These are phyloP conservation scores for Tridacna gigas DNA, from an alignment of 2,888 invertebrate species.

Conservation along the genomic window DNA sequence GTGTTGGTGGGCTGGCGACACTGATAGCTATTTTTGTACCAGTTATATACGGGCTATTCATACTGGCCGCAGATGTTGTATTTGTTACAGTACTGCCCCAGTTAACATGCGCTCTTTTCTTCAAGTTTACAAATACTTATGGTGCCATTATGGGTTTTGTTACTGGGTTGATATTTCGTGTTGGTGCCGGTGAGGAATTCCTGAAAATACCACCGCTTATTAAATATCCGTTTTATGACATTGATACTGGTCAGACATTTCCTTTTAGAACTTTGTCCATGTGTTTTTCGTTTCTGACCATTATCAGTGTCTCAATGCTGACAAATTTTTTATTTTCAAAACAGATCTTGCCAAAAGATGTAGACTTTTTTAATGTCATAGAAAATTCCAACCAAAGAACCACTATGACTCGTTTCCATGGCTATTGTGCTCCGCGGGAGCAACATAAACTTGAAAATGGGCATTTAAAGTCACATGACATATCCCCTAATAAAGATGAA, in stretches of 20 bases:
- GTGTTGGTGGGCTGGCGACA: slow-evolving; percentile 71
- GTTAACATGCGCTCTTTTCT: slow-evolving; percentile 74
- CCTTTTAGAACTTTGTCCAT: slow-evolving; percentile 98
- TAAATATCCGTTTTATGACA: slow-evolving; percentile 91
- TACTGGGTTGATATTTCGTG: slow-evolving; percentile 91
- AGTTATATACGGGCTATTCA: slow-evolving; percentile 75
- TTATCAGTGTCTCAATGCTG: slow-evolving; percentile 44
- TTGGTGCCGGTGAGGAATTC: slow-evolving; percentile 94
- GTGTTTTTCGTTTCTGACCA: slow-evolving; percentile 88
- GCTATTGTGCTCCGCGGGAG: not conserved
- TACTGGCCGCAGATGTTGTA: slow-evolving; percentile 80
- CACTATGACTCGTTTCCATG: not conserved
- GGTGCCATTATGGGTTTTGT: slow-evolving; percentile 85
- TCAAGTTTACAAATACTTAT: slow-evolving; percentile 72
- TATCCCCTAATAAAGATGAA: no score
- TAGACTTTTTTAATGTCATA: slow-evolving; percentile 4
- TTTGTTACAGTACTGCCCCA: slow-evolving; percentile 81
- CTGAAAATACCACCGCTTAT: slow-evolving; percentile 93
- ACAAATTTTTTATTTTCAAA: slow-evolving; percentile 22
- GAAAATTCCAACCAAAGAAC: not conserved
- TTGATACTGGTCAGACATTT: slow-evolving; percentile 90
- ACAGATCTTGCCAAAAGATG: slow-evolving; percentile 1
- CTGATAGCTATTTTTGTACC: slow-evolving; percentile 73
- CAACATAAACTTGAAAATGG: slow-evolving; percentile 8
- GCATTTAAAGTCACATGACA: not conserved